These are phyloP conservation scores for Drosophila meridionalis DNA, from an alignment of 2,888 invertebrate species.

Conservation along the genomic window DNA sequence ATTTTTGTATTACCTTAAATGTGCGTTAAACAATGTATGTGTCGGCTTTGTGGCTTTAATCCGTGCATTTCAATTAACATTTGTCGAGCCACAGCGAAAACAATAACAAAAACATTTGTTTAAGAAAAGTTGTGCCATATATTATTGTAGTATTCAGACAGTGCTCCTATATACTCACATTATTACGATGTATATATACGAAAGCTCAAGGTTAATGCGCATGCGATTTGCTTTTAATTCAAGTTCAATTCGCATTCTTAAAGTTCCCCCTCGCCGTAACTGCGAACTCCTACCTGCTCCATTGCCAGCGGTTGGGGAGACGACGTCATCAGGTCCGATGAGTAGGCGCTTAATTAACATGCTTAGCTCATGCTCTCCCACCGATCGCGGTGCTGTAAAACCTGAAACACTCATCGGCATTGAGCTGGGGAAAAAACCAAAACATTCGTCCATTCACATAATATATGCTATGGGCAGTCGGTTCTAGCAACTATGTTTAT, in stretches of 20 bases:
- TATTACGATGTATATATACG: background rate
- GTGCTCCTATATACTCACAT: background rate
- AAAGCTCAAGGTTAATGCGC: slow-evolving; percentile 55
- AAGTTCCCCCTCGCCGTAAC: background rate
- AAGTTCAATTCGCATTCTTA: slow-evolving; percentile 75
- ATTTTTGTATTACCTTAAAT: slow-evolving; percentile 26
- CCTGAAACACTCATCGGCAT: slow-evolving; percentile 27
- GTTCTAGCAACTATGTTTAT: background rate
- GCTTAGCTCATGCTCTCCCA: slow-evolving; percentile 50
- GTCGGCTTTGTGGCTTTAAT: slow-evolving; percentile 45
- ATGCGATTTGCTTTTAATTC: slow-evolving; percentile 58
- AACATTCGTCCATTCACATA: slow-evolving; percentile 18
- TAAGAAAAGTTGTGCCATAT: slow-evolving; percentile 46
- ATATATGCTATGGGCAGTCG: background rate
- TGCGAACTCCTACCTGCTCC: background rate
- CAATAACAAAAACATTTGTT: slow-evolving; percentile 34
- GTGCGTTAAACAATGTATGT: slow-evolving; percentile 55
- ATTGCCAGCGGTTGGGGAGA: slow-evolving; percentile 2
- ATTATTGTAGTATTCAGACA: background rate
- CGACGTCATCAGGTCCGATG: slow-evolving; percentile 40
- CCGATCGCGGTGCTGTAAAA: slow-evolving; percentile 20
- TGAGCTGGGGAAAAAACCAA: slow-evolving; percentile 16
- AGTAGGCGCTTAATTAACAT: slow-evolving; percentile 58
- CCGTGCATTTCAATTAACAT: slow-evolving; percentile 66
- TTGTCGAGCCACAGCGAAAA: slow-evolving; percentile 18